Percentiles rank a stretch among this genome's conserved stretches.
Conservation (phyloP, 2,888 invertebrate species). For the Sphinx pinastri region DNA sequence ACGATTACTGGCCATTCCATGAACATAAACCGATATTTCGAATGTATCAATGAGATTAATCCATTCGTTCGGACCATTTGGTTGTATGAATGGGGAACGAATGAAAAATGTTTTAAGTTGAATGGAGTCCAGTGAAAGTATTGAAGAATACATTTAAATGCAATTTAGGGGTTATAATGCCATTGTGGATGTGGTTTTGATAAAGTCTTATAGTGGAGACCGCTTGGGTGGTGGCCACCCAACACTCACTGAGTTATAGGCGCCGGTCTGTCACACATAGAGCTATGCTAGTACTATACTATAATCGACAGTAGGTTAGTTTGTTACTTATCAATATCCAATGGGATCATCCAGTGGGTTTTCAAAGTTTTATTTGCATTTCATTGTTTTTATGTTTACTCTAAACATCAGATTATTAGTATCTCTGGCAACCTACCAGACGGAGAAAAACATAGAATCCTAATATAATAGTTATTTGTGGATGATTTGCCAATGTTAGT, state of each 20-base stretch:
- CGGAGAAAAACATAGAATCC: too few species aligned
- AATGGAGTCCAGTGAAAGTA: conserved; percentile 11
- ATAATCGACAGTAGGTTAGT: too few species aligned
- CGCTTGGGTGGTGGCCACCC: neutral
- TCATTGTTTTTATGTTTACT: too few species aligned
- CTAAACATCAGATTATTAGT: too few species aligned
- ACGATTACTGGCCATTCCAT: conserved; percentile 6
- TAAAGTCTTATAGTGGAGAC: neutral
- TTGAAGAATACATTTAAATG: conserved; percentile 15
- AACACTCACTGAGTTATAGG: neutral
- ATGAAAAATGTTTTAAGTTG: conserved; percentile 20
- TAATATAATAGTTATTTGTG: too few species aligned
- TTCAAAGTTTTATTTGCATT: too few species aligned
- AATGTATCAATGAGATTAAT: conserved; percentile 22
- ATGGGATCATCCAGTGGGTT: too few species aligned
- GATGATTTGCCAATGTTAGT: too few species aligned
- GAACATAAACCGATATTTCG: conserved; percentile 18
- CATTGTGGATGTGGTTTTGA: neutral
- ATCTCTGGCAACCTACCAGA: too few species aligned
- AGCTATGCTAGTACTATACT: too few species aligned
- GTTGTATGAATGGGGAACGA: conserved; percentile 13
- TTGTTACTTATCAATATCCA: too few species aligned
- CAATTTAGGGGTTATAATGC: conserved; percentile 1
- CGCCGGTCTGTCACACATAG: too few species aligned
- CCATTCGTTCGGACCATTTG: conserved; percentile 22